These are phyloP conservation scores for cat (Felis catus) DNA, from an alignment of 2,113 vertebrate species.

Conservation along the genomic window DNA sequence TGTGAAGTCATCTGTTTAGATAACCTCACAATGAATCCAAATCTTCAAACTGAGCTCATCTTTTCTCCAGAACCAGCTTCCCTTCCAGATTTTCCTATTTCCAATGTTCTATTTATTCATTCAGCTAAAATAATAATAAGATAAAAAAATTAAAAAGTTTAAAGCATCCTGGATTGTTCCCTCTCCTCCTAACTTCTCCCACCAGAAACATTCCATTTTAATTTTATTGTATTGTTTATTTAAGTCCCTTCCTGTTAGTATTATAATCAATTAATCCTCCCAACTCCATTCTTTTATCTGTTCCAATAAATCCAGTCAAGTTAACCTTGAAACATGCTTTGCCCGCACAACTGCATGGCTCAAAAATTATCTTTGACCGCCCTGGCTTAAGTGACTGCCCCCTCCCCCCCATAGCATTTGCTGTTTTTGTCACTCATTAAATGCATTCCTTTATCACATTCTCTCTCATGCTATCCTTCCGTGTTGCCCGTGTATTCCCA, in stretches of 20 bases:
- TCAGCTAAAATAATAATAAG: neutral
- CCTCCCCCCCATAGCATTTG: neutral
- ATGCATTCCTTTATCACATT: neutral
- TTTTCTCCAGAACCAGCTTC: conserved; percentile 11
- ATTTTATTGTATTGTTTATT: neutral
- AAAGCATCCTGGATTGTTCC: neutral
- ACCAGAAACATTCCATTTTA: conserved; percentile 11
- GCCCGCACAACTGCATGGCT: neutral
- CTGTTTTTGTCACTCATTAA: neutral
- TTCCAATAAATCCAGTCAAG: neutral
- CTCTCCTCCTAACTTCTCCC: neutral
- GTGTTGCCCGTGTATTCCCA: neutral
- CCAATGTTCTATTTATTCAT: neutral
- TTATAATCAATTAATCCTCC: neutral
- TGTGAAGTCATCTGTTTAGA: neutral
- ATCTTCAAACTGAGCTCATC: neutral
- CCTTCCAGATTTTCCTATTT: neutral
- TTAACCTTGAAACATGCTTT: neutral
- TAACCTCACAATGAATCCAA: neutral
- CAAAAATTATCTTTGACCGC: neutral
- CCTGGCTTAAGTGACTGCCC: neutral
- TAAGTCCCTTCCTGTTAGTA: neutral
- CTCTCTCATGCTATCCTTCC: neutral
- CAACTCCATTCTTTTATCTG: neutral
- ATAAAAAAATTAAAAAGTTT: neutral